phyloP scores from a whole-genome alignment of 2,113 vertebrate species.

The Neomonachus schauinslandi region DNA sequence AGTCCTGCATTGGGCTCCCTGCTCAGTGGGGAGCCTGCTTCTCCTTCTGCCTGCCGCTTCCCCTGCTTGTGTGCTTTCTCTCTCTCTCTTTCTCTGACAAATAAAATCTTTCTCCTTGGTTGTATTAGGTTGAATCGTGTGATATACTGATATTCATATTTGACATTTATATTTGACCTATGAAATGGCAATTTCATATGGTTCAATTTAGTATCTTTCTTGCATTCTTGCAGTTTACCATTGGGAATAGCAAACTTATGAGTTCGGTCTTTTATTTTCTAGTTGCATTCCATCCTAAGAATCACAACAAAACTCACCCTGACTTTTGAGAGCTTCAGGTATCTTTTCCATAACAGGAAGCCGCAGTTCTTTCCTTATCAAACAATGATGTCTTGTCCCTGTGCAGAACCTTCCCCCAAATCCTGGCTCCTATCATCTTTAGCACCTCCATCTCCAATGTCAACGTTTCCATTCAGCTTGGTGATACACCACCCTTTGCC shows the following conservation, averaged over 20 bases:
- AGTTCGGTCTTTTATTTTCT: constrained; percentile 17
- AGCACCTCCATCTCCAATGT: constrained; percentile 93
- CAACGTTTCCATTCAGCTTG: constrained; percentile 95
- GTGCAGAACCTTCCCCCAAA: constrained; percentile 90
- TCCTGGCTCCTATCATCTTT: constrained; percentile 94
- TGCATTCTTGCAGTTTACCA: neutral
- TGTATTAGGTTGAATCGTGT: neutral
- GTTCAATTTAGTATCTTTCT: constrained; percentile 34
- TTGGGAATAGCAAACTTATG: neutral
- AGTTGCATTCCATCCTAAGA: neutral
- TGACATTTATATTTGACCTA: neutral
- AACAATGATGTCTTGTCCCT: constrained; percentile 21
- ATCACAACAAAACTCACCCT: neutral
- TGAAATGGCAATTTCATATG: constrained; percentile 4
- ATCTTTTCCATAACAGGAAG: constrained; percentile 4
- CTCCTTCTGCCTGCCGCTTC: neutral
- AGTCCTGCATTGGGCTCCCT: neutral
- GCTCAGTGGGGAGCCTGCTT: neutral
- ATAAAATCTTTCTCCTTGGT: neutral
- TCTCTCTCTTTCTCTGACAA: neutral
- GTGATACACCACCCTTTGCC: constrained; percentile 96
- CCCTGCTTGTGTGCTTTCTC: neutral
- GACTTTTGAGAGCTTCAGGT: constrained; percentile 36
- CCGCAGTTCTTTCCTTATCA: neutral
- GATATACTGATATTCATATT: neutral